Base-by-base conservation (phyloP, 1,140 invertebrate species). In the Trinorchestia longiramus region DNA sequence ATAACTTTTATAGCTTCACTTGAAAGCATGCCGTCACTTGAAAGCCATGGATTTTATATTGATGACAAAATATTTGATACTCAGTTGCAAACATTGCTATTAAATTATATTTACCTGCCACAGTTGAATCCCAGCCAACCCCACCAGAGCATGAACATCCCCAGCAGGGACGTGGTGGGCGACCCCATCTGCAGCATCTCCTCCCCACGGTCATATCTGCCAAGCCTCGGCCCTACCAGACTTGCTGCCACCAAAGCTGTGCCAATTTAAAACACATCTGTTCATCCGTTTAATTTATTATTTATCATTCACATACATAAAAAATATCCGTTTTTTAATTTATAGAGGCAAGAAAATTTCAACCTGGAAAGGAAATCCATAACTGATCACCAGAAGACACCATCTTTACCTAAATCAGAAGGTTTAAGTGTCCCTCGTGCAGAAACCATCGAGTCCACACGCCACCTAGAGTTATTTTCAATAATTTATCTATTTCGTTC, bases 91-190 rank as follows among this genome's bases (percentile, higher is more conserved):
- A 17, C 4, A 90, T 90, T 42, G 0, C 43, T 90, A 11, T 4
- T 42, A 28, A 90, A 90, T 90, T 42, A 42, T 41, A 90, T 42
- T 4, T 90, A 97, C 97, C 97, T 97, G 88, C 99, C 99, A 95
- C 99, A 99, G 97, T 99, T 99, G 97, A 99, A 99, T 1, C 99
- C 99, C 62, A 99, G 97, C 99, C 99, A 99, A 0, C 99, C 99
- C 98, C 99, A 99, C 99, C 99, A 99, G 15, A 99, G 97, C 44
- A 99, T 99, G 97, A 99, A 99, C 0, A 99, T 98, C 0, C 99
- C 99, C 98, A 99, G 98, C 45, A 99, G 98, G 15, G 99, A 98
- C 97, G 99, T 99, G 0, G 99, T 99, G 0, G 99, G 99, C 97
- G 98, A 98, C 0, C 99, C 99, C 96, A 99, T 97, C 0, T 99